Conservation (phyloP, 2,113 vertebrate genomes). For the Romanogobio albipinnatus region DNA sequence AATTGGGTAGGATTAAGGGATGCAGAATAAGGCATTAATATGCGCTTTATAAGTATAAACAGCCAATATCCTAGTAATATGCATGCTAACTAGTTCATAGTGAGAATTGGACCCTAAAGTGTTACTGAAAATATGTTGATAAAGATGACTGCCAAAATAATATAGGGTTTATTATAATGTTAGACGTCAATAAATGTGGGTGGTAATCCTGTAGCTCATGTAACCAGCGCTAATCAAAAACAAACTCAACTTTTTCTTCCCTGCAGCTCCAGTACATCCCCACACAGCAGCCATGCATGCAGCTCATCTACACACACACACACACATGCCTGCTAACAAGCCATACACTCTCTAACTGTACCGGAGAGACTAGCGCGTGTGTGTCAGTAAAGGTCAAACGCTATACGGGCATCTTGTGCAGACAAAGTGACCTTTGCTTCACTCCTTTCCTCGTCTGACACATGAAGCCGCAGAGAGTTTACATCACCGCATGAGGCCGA, state of each 20-base stretch:
- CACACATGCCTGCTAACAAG: neutral
- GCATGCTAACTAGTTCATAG: no score
- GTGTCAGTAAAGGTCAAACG: constrained; percentile 29
- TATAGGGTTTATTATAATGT: neutral
- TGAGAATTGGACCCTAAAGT: no score
- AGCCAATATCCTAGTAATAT: no score
- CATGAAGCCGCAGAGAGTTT: constrained; percentile 4
- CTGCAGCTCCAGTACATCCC: neutral
- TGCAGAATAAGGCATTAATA: no score
- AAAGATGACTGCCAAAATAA: neutral
- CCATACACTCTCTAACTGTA: neutral
- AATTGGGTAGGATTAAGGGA: no score
- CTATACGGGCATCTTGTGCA: constrained; percentile 5
- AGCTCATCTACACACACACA: neutral
- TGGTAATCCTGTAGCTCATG: neutral
- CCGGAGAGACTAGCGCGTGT: neutral
- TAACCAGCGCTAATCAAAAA: neutral
- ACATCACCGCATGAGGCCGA: neutral
- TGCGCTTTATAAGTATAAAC: no score
- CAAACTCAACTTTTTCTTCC: neutral
- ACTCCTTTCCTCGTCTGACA: constrained; percentile 17
- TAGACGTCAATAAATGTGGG: neutral
- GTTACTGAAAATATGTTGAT: no score
- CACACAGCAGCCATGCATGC: neutral
- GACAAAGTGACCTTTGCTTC: constrained; percentile 44